phyloP scores from a whole-genome alignment of 2,888 invertebrate species.

The Calameuta idolon region DNA sequence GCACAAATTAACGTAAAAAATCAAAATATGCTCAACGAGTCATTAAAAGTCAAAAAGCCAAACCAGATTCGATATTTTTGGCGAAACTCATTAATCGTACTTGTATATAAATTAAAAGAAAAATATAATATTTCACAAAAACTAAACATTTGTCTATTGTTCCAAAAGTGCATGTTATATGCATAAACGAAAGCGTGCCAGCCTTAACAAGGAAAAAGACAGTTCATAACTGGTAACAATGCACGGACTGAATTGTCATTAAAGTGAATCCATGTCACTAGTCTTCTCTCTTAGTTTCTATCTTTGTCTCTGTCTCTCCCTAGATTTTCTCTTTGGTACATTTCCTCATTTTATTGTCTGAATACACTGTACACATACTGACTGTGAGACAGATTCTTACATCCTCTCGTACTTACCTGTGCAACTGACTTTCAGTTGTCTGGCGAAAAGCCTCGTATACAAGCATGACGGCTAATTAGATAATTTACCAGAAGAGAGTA shows the following conservation, averaged over 20 bases:
- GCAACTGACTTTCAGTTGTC: slow-evolving; percentile 17
- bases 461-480: slow-evolving; percentile 22
- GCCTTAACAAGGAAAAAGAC: neutral
- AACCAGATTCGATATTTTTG: neutral
- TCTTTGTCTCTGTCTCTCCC: neutral
- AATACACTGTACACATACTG: slow-evolving; percentile 3
- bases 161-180: neutral
- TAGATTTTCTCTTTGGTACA: slow-evolving; percentile 13
- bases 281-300: neutral
- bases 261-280: slow-evolving; percentile 1
- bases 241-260: slow-evolving; percentile 1
- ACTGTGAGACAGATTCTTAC: slow-evolving; percentile 8
- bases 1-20: neutral
- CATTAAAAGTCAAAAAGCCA: neutral
- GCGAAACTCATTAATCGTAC: slow-evolving; percentile 5
- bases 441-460: slow-evolving; percentile 17
- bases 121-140: neutral
- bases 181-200: neutral
- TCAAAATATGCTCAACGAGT: neutral
- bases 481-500: slow-evolving; percentile 15
- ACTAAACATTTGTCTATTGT: neutral
- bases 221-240: slow-evolving; percentile 1
- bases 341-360: slow-evolving; percentile 23
- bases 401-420: slow-evolving; percentile 18
- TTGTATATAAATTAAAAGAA: slow-evolving; percentile 16